A percentile compares a stretch with the other conserved stretches of the same genome.
These are phyloP conservation scores for Porites cylindrica DNA, from an alignment of 92 coral and sea anemone species.

Conservation along the genomic window DNA sequence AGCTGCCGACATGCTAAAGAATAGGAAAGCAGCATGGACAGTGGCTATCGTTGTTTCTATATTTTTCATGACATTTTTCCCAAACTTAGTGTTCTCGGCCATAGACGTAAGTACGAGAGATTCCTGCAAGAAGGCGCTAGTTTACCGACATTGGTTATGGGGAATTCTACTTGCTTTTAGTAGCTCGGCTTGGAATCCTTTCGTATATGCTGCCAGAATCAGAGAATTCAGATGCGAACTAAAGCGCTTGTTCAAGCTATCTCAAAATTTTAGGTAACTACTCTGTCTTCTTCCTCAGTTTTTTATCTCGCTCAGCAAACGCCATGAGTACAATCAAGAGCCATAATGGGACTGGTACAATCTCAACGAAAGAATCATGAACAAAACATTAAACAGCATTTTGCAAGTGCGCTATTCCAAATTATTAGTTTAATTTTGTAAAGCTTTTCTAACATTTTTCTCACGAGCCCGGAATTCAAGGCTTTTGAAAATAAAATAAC, in stretches of 20 bases:
- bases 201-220: constrained; percentile 59
- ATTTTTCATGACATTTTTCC: constrained; percentile 54
- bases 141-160: constrained; percentile 70
- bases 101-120: constrained; percentile 52
- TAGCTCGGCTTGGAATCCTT: constrained; percentile 63
- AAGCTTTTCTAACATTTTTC: too few relatives aligned
- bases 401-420: too few relatives aligned
- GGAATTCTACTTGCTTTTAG: constrained; percentile 64
- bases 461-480: too few relatives aligned
- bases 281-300: too few relatives aligned
- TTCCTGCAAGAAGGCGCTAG: constrained; percentile 35
- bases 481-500: too few relatives aligned
- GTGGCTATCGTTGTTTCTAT: constrained; percentile 55
- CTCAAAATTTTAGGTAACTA: background rate
- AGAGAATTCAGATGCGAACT: constrained; percentile 47
- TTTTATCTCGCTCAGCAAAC: too few relatives aligned
- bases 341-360: too few relatives aligned
- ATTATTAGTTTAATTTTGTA: too few relatives aligned
- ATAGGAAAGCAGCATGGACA: constrained; percentile 60
- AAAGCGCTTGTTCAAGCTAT: background rate
- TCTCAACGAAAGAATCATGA: too few relatives aligned
- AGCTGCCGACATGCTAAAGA: constrained; percentile 41
- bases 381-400: too few relatives aligned
- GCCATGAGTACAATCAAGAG: too few relatives aligned
- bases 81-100: constrained; percentile 62